A percentile compares a stretch with the other conserved stretches of the same genome.
Evolutionary conservation across 2,797 vertebrate species (phyloP).

Genomic region (Hafferia zeledoni): DNA sequence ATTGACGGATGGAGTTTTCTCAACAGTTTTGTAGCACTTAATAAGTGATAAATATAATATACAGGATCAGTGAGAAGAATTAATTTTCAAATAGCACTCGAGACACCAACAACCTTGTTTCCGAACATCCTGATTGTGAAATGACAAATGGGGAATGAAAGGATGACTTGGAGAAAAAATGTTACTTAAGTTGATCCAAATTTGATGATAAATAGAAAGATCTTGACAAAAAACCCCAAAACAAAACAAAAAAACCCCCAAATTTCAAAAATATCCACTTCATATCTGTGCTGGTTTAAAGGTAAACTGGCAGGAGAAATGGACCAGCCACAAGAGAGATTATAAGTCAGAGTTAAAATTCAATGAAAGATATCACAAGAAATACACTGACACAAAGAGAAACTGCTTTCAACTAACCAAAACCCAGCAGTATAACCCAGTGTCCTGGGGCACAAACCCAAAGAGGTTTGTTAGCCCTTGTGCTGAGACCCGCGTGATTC

Average conservation of each 20-base stretch:
- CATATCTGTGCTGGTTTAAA: not conserved
- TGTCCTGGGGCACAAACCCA: no score
- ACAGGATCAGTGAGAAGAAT: not conserved
- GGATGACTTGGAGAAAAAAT: not conserved
- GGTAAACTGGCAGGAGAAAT: no score
- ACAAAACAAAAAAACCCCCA: no score
- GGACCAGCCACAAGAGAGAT: no score
- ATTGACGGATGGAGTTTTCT: not conserved
- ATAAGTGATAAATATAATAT: not conserved
- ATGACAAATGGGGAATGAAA: not conserved
- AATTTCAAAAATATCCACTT: not conserved
- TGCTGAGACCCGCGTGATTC: no score
- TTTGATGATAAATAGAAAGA: not conserved
- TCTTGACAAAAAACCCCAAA: not conserved
- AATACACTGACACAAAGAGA: no score
- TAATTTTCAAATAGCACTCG: not conserved
- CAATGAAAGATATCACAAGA: no score
- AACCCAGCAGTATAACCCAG: no score
- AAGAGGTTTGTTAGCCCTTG: no score
- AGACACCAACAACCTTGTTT: not conserved
- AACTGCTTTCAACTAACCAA: no score
- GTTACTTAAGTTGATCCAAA: not conserved
- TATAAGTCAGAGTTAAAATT: no score
- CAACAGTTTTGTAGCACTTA: not conserved
- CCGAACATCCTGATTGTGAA: not conserved